Evolutionary conservation across 1,140 invertebrate species (phyloP), one percentile per base, ranked within the genome.

Genomic region (Rhizoglyphus robini): DNA sequence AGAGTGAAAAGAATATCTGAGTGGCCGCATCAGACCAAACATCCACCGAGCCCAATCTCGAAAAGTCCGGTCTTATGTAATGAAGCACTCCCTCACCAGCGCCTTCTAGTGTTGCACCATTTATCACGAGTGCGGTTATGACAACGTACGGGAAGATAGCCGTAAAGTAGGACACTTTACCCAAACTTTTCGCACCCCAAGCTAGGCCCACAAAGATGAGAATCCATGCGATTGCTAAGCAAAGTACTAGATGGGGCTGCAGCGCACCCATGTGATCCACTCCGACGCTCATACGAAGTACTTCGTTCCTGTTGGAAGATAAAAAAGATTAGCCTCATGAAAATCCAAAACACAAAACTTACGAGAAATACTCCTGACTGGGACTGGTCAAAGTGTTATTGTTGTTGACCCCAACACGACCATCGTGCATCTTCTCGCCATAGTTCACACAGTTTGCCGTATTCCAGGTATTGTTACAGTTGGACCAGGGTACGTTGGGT

Each of bases 91-190:
- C 74, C 27, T 73, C 67, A 30, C 34, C 48, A 31, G 74, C 73
- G 27, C 72, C 70, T 4, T 69, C 70, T 29, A 75, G 58, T n/a
- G 74, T 75, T 13, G 72, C 71, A 5, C 74, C 74, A 1, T 72
- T 68, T 58, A 73, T 69, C 54, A 75, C 69, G 31, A 75, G 48
- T 25, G 74, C 73, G 15, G 74, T 58, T 4, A 75, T 66, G 27
- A 75, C 71, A 18, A 75, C 69, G 49, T 75, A 92, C 0, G 88
- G 88, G 72, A 92, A 92, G 0, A 90, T 73, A 0, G 88, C 88
- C 0, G 89, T 81, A 73, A 91, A 89, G 73, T 90, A 91, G 1
- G 86, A 81, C 5, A 75, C 69, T 69, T 73, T 32, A 3, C 78
- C 78, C 4, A 77, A 74, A 13, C 76, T 75, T 70, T 77, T 76